A percentile compares a stretch with the other conserved stretches of the same genome.
Evolutionary conservation across 2,888 invertebrate genomes (phyloP).

Genomic region (Coremacera marginata): DNA sequence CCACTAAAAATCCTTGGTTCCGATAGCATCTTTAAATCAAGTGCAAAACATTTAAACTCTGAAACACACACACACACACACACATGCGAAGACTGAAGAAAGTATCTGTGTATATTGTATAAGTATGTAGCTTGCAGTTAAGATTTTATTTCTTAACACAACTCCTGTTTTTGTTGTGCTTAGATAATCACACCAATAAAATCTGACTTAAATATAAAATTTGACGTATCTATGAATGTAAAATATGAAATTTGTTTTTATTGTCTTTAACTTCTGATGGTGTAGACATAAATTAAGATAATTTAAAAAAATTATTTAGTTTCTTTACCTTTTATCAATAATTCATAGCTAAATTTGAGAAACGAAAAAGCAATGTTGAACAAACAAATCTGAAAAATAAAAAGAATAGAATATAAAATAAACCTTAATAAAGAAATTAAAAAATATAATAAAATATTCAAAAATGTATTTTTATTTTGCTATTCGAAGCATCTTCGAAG

Average conservation of each 20-base stretch:
- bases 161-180: background rate
- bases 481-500: background rate
- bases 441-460: background rate
- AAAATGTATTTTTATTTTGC: background rate
- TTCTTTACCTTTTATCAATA: constrained; percentile 28
- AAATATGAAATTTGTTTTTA: constrained; percentile 3
- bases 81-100: constrained; percentile 54
- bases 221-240: background rate
- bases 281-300: background rate
- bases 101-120: constrained; percentile 17
- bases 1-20: background rate
- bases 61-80: constrained; percentile 35
- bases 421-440: background rate
- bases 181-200: constrained; percentile 1
- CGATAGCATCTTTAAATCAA: background rate
- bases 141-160: background rate
- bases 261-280: background rate
- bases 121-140: too few relatives aligned
- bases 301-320: background rate
- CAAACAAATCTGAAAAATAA: constrained; percentile 29
- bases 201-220: background rate
- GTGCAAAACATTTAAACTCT: background rate
- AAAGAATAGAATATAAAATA: constrained; percentile 2
- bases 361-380: constrained; percentile 32
- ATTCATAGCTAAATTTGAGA: constrained; percentile 40